Percentiles rank a stretch among this genome's conserved stretches.
Evolutionary conservation across 2,113 vertebrate species (phyloP).

Genomic region (Phalacrocorax pelagicus): DNA sequence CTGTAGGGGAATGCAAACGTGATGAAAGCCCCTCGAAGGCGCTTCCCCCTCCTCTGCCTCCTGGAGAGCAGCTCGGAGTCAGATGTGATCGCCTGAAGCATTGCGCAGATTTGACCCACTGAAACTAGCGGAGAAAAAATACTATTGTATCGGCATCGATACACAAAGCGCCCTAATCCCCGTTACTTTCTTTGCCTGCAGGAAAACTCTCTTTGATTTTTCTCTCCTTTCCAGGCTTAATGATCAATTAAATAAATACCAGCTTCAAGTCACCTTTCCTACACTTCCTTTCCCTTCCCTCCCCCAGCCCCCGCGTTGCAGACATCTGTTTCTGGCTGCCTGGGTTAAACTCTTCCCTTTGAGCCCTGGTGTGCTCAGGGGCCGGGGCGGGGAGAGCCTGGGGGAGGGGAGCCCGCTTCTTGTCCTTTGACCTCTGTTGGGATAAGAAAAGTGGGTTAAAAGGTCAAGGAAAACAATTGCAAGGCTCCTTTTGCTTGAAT

Average conservation of each 20-base stretch:
- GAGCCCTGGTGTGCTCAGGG: not conserved
- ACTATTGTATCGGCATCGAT: not conserved
- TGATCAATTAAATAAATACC: constrained; percentile 25
- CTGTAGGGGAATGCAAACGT: not conserved
- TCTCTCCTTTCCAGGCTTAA: not conserved
- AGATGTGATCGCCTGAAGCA: not conserved
- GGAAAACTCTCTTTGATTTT: not conserved
- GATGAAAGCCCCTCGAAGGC: not conserved
- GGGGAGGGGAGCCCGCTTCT: not conserved
- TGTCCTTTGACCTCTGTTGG: constrained; percentile 11
- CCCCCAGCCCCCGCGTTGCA: not conserved
- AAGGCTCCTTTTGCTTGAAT: not conserved
- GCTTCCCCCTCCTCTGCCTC: not conserved
- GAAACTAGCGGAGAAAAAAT: not conserved
- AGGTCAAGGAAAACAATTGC: constrained; percentile 60
- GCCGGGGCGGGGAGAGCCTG: not conserved
- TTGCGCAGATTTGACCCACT: not conserved
- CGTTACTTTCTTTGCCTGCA: not conserved
- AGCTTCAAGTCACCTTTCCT: not conserved
- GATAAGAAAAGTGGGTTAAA: constrained; percentile 27
- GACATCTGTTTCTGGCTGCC: not conserved
- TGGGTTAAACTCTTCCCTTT: not conserved
- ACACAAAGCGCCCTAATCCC: not conserved
- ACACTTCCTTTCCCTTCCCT: not conserved
- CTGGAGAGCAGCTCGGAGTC: not conserved